These are phyloP conservation scores for Salvelinus alpinus DNA, from an alignment of 2,113 vertebrate species.

Conservation along the genomic window DNA sequence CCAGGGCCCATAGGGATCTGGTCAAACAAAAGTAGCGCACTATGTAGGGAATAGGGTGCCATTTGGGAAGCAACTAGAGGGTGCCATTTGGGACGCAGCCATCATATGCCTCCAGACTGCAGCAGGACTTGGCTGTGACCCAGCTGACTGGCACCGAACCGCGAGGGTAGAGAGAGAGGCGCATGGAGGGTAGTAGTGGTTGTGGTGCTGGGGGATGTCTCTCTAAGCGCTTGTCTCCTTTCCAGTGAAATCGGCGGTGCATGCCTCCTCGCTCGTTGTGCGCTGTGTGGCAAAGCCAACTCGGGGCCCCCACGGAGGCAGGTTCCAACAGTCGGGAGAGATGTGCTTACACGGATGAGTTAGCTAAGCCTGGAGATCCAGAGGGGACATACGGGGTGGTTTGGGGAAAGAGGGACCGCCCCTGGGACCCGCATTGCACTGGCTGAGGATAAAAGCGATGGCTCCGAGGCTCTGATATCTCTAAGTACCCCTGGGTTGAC, in stretches of 20 bases:
- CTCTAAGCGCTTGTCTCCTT: constrained; percentile 51
- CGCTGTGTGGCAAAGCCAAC: constrained; percentile 54
- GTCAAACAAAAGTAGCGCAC: too few relatives aligned
- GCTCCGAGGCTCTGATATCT: constrained; percentile 59
- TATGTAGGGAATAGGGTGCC: too few relatives aligned
- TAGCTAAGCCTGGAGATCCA: constrained; percentile 68
- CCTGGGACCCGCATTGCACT: constrained; percentile 58
- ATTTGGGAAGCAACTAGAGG: neutral
- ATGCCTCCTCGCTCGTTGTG: constrained; percentile 19
- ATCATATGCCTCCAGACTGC: neutral
- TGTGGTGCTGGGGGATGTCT: constrained; percentile 42
- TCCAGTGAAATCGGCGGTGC: constrained; percentile 51
- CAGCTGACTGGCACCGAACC: constrained; percentile 45
- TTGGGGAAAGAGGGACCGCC: constrained; percentile 51
- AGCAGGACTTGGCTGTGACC: constrained; percentile 41
- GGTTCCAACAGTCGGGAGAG: constrained; percentile 51
- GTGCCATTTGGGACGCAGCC: too few relatives aligned
- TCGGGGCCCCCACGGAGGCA: constrained; percentile 12
- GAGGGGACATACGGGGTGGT: constrained; percentile 47
- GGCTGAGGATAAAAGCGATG: constrained; percentile 63
- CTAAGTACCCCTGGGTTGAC: constrained; percentile 62
- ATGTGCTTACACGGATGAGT: constrained; percentile 69
- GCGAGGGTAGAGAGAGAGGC: constrained; percentile 36
- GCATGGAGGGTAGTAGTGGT: constrained; percentile 36
- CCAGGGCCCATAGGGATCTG: too few relatives aligned